Base-by-base conservation (phyloP, 92 coral and sea anemone species). In the Paragorgia papillata region DNA sequence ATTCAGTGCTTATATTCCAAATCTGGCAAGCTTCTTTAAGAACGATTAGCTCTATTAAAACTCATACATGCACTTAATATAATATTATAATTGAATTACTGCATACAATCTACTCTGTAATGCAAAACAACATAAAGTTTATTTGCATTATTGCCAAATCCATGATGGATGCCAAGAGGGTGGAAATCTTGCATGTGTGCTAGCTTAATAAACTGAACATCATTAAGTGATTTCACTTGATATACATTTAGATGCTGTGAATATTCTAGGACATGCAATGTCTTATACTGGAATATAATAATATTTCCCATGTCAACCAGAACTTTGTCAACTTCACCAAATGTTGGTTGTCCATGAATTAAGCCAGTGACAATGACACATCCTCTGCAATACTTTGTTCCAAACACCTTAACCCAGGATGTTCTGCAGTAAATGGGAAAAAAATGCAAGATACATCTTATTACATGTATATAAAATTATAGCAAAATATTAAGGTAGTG, bases 331-430 rank as follows among this genome's bases (percentile, higher is more conserved):
- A 83, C 24, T 44, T 63, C 66, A n/a, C 82, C 82, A 56, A 82
- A 59, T 20, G 62, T 60, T 7, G 86, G 86, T 9, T 63, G 43
- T 39, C 86, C 86, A 74, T 82, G 74, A 39, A 26, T 24, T 21
- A 75, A 37, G 44, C 86, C 86, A 73, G 80, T 75, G 37, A 82
- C 75, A 66, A 82, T 62, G 46, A 75, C 81, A 63, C 64, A 82
- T 9, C 59, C 73, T 12, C 20, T 6, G 19, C 6, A 6, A 22
- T 51, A 51, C 19, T 51, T 51, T 51, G 58, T 51, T 5, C 58
- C 58, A 51, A 7, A 51, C 20, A 17, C 20, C 43, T 81, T 73
- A 9, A 73, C 74, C 85, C 85, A 73, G 4, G 74, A 70, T 60
- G 85, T 29, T 24, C 80, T 81, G 74, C 60, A 50, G 14, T 33